Evolutionary conservation across 1,140 invertebrate genomes (phyloP).

Genomic region (Pseudobourletiella spinata): DNA sequence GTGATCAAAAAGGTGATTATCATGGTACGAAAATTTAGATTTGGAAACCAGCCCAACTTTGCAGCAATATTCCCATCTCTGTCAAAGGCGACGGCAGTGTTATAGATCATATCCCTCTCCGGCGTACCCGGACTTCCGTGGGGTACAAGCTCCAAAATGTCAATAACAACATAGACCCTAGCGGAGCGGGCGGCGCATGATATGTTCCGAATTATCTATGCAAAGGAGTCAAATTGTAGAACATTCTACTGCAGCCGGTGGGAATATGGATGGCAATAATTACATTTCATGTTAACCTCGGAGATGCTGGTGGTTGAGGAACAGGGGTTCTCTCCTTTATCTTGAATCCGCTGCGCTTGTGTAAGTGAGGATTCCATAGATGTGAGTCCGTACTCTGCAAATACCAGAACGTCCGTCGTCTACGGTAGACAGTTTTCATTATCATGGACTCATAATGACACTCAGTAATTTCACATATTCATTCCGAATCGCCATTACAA

Average conservation of each 20-base stretch:
- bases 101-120: conserved; percentile 50
- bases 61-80: conserved; percentile 49
- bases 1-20: too few species aligned
- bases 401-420: conserved; percentile 68
- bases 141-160: conserved; percentile 55
- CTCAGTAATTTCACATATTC: not conserved
- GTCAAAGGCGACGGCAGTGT: conserved; percentile 66
- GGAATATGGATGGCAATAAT: too few species aligned
- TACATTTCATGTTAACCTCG: not conserved
- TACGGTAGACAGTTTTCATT: conserved; percentile 40
- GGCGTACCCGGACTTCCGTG: conserved; percentile 32
- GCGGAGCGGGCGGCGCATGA: conserved; percentile 50
- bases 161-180: conserved; percentile 57
- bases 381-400: conserved; percentile 63
- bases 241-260: too few species aligned
- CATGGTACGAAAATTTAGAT: too few species aligned
- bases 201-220: conserved; percentile 43
- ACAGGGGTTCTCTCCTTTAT: conserved; percentile 17
- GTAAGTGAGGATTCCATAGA: conserved; percentile 19
- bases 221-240: not conserved
- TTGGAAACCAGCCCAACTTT: conserved; percentile 36
- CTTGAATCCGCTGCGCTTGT: conserved; percentile 26
- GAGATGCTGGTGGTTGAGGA: not conserved
- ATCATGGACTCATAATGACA: not conserved
- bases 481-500: too few species aligned